These are phyloP conservation scores for Bombyx huttoni DNA, from an alignment of 2,888 invertebrate genomes.

Conservation along the genomic window DNA sequence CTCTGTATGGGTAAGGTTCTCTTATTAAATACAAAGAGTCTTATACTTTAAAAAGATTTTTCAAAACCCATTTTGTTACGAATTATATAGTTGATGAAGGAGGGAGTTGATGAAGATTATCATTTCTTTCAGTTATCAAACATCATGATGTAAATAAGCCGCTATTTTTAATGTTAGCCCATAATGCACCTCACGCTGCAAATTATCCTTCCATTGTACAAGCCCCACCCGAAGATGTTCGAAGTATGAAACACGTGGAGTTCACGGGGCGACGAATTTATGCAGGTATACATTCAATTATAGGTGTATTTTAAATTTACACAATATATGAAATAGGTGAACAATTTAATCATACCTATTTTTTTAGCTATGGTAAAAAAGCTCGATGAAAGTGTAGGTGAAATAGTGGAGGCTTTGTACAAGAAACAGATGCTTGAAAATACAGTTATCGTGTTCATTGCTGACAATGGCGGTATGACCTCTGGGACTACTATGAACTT, in stretches of 20 bases:
- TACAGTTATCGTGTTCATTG: conserved; percentile 86
- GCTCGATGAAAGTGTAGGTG: conserved; percentile 88
- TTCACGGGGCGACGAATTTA: conserved; percentile 78
- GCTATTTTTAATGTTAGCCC: conserved; percentile 84
- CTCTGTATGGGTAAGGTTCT: too few relatives aligned
- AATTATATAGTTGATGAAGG: too few relatives aligned
- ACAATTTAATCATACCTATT: conserved; percentile 1
- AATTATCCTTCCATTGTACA: conserved; percentile 80
- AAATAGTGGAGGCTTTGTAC: conserved; percentile 78
- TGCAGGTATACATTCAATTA: conserved; percentile 71
- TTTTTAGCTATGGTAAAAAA: conserved; percentile 85
- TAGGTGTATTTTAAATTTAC: neutral
- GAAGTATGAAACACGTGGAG: conserved; percentile 78
- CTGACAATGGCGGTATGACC: conserved; percentile 91
- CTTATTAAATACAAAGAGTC: too few relatives aligned
- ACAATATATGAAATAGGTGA: neutral
- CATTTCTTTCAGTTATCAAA: conserved; percentile 61
- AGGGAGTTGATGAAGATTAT: neutral
- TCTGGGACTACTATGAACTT: conserved; percentile 79
- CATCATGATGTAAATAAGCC: conserved; percentile 74
- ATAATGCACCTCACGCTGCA: conserved; percentile 84
- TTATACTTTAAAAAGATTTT: too few relatives aligned
- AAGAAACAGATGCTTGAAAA: conserved; percentile 80
- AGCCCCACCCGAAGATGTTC: conserved; percentile 78
- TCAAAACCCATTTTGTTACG: too few relatives aligned